phyloP scores from a whole-genome alignment of 2,113 vertebrate genomes.

The Cebidichthys violaceus region DNA sequence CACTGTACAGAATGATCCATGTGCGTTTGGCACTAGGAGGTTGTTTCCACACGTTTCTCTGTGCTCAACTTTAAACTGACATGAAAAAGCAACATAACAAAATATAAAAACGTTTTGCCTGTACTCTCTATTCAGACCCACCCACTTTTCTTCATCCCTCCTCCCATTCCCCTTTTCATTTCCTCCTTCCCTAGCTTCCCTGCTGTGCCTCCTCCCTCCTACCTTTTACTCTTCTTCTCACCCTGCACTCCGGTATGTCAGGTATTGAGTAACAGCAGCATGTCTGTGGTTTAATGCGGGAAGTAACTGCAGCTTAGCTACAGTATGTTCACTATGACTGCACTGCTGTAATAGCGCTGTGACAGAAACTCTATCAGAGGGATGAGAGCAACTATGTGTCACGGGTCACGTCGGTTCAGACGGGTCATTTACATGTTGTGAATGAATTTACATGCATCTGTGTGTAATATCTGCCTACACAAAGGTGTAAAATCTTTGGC shows the following conservation, averaged over 20 bases:
- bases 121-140: not conserved
- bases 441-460: too few relatives aligned
- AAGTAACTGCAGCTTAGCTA: constrained; percentile 36
- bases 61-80: not conserved
- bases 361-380: constrained; percentile 31
- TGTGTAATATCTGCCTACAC: not conserved
- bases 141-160: not conserved
- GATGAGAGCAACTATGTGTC: constrained; percentile 14
- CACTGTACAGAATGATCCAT: not conserved
- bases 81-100: not conserved
- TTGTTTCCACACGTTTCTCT: not conserved
- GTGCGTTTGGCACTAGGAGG: not conserved
- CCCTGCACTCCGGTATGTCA: constrained; percentile 55
- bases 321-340: constrained; percentile 58
- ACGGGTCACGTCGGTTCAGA: constrained; percentile 41
- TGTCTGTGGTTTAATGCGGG: constrained; percentile 58
- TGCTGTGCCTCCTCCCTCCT: constrained; percentile 17
- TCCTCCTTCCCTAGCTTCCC: constrained; percentile 11
- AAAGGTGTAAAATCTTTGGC: not conserved
- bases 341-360: constrained; percentile 12
- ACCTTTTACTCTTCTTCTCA: constrained; percentile 28
- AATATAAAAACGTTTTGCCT: not conserved
- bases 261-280: constrained; percentile 65
- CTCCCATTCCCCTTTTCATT: not conserved
- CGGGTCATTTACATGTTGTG: not conserved